phyloP scores from a whole-genome alignment of 2,888 invertebrate genomes.

The Margaritifera margaritifera region DNA sequence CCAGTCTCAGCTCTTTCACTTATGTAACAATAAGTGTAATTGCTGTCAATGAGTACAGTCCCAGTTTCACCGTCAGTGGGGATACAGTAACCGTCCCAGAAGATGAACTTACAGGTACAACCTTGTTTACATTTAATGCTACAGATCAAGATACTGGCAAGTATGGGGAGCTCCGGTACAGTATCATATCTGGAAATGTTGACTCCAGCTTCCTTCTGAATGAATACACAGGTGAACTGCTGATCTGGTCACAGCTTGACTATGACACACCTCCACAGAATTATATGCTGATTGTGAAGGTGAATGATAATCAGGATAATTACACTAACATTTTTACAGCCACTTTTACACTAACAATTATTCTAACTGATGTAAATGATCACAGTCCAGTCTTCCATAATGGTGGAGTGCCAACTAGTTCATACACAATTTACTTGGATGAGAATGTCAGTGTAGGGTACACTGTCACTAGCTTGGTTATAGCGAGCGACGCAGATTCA shows the following conservation, averaged over 20 bases:
- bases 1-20: conserved; percentile 42
- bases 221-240: conserved; percentile 46
- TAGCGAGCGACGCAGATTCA: conserved; percentile 40
- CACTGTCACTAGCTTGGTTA: conserved; percentile 22
- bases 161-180: conserved; percentile 35
- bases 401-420: conserved; percentile 11
- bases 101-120: conserved; percentile 41
- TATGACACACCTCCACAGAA: conserved; percentile 44
- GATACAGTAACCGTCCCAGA: conserved; percentile 48
- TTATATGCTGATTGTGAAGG: conserved; percentile 42
- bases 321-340: conserved; percentile 20
- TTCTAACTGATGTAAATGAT: conserved; percentile 52
- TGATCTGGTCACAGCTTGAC: conserved; percentile 53
- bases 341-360: conserved; percentile 37
- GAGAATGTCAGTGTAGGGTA: conserved; percentile 39
- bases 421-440: conserved; percentile 35
- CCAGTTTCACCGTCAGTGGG: conserved; percentile 37
- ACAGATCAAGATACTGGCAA: conserved; percentile 53
- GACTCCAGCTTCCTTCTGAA: conserved; percentile 41
- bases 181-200: conserved; percentile 21
- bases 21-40: conserved; percentile 42
- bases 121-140: conserved; percentile 43
- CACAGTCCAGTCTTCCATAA: conserved; percentile 40
- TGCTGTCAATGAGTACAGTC: conserved; percentile 58
- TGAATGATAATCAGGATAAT: conserved; percentile 39